phyloP scores from a whole-genome alignment of 2,797 vertebrate species.

The Podargus strigoides region DNA sequence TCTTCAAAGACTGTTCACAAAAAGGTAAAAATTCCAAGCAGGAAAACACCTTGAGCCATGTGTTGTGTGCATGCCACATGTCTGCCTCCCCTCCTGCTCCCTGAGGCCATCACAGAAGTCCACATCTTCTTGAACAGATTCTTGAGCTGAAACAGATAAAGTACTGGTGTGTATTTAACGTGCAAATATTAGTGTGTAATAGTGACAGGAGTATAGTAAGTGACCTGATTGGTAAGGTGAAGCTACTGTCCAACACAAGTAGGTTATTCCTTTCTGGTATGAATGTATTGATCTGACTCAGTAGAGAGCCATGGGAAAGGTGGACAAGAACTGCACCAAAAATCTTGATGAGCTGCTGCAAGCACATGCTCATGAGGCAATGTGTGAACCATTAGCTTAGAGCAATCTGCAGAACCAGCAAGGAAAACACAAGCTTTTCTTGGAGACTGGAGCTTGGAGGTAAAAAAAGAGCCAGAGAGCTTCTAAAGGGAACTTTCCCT shows the following conservation, averaged over 20 bases:
- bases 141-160: neutral
- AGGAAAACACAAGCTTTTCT: neutral
- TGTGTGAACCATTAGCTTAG: neutral
- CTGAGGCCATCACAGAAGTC: neutral
- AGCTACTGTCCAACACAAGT: neutral
- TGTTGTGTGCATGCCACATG: fast-evolving
- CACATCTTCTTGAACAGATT: neutral
- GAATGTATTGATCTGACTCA: neutral
- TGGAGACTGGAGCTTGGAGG: neutral
- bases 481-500: neutral
- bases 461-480: neutral
- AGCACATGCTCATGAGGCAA: neutral
- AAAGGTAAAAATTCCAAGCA: neutral
- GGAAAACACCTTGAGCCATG: neutral
- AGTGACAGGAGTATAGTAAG: neutral
- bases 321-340: neutral
- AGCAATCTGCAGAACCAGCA: neutral
- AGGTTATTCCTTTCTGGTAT: neutral
- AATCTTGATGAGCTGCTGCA: neutral
- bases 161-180: neutral
- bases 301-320: neutral
- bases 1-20: neutral
- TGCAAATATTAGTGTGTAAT: neutral
- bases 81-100: fast-evolving
- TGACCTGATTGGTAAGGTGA: neutral